Conservation (phyloP, 2,888 invertebrate species). For the Drosophila mulleri region DNA sequence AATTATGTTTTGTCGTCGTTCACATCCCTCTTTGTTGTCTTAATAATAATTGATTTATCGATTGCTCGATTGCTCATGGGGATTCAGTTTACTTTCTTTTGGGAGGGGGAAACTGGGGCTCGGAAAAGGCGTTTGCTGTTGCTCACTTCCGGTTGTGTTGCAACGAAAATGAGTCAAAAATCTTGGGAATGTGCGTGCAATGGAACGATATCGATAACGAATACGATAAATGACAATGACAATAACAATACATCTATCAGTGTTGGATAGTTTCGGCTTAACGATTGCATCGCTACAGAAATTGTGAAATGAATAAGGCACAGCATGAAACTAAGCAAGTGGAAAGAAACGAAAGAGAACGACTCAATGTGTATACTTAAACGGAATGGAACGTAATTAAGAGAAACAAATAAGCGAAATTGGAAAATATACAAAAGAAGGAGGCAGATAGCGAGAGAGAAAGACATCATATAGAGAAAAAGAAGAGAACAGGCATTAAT, state of each 20-base stretch:
- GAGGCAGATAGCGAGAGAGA: not conserved
- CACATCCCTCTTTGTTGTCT: slow-evolving; percentile 27
- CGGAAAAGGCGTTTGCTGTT: slow-evolving; percentile 6
- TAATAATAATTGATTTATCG: slow-evolving; percentile 35
- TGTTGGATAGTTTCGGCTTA: slow-evolving; percentile 33
- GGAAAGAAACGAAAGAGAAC: slow-evolving; percentile 1
- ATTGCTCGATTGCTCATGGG: not conserved
- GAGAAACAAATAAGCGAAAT: slow-evolving; percentile 4
- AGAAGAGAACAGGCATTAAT: slow-evolving; percentile 36
- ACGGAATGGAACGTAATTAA: slow-evolving; percentile 3
- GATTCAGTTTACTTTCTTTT: not conserved
- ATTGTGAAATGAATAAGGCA: slow-evolving; percentile 44
- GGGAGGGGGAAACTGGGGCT: not conserved
- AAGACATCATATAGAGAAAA: not conserved
- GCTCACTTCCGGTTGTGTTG: slow-evolving; percentile 29
- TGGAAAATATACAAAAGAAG: slow-evolving; percentile 23
- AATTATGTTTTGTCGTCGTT: slow-evolving; percentile 28
- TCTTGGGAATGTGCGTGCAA: slow-evolving; percentile 53
- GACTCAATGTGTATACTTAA: slow-evolving; percentile 12
- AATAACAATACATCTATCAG: slow-evolving; percentile 54
- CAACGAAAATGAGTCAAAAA: slow-evolving; percentile 18
- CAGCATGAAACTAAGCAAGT: slow-evolving; percentile 42
- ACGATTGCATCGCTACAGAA: slow-evolving; percentile 44
- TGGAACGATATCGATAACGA: slow-evolving; percentile 49
- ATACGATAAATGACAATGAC: slow-evolving; percentile 31